Conservation (phyloP, 1,140 invertebrate species). For the Saxidomus purpurata region DNA sequence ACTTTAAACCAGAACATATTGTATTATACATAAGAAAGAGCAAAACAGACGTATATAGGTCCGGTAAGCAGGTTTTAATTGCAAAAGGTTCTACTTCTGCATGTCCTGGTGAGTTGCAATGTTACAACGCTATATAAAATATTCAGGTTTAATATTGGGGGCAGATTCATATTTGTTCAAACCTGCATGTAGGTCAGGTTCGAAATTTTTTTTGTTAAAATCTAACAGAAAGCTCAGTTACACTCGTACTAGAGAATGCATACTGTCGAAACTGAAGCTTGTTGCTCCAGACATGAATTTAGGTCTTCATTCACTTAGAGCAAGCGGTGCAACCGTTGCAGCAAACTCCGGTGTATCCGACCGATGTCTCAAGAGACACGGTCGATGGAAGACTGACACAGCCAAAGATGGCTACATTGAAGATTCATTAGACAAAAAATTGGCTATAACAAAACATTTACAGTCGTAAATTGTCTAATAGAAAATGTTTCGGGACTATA, state of each 20-base stretch:
- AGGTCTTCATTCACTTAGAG: constrained; percentile 67
- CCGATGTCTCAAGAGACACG: constrained; percentile 63
- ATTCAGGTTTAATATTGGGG: no score
- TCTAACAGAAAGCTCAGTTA: constrained; percentile 68
- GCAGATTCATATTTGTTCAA: no score
- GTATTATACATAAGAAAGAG: constrained; percentile 55
- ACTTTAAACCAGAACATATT: constrained; percentile 57
- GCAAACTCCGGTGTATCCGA: constrained; percentile 51
- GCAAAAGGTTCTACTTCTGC: constrained; percentile 60
- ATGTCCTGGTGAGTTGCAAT: constrained; percentile 67
- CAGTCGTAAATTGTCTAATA: no score
- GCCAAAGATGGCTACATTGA: constrained; percentile 56
- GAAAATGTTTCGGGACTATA: no score
- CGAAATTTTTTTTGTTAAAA: constrained; percentile 53
- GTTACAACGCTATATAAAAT: constrained; percentile 66
- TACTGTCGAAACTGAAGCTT: constrained; percentile 48
- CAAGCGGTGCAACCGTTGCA: constrained; percentile 46
- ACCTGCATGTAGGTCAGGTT: no score
- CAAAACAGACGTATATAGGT: constrained; percentile 71
- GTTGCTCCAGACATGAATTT: constrained; percentile 27
- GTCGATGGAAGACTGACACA: constrained; percentile 62
- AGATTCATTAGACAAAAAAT: constrained; percentile 43
- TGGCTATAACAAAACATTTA: constrained; percentile 43
- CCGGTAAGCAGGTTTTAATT: constrained; percentile 65
- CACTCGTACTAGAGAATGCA: constrained; percentile 47